phyloP scores from a whole-genome alignment of 92 coral and sea anemone genomes.

The Palythoa grandis region DNA sequence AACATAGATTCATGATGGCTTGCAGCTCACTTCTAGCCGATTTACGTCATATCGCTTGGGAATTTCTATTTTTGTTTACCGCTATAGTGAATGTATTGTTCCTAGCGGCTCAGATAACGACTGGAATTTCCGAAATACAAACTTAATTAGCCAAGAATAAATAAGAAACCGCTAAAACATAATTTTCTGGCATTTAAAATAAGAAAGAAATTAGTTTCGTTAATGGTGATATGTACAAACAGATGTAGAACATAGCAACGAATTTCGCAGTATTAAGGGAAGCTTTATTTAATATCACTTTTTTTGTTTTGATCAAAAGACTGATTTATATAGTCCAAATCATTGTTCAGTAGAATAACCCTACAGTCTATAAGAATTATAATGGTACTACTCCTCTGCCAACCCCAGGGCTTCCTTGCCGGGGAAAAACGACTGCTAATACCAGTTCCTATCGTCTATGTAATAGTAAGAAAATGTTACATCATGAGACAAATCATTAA shows the following conservation, averaged over 20 bases:
- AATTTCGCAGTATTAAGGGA: too few species aligned
- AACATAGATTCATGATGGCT: neutral
- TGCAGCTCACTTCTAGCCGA: slow-evolving; percentile 19
- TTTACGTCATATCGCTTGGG: slow-evolving; percentile 25
- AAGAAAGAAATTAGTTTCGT: neutral
- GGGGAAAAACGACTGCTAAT: too few species aligned
- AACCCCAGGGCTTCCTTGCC: too few species aligned
- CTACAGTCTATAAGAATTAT: too few species aligned
- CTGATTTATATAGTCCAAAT: neutral
- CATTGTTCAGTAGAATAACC: too few species aligned
- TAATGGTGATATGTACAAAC: neutral
- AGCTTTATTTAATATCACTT: neutral
- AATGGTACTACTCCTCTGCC: too few species aligned
- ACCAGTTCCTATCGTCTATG: too few species aligned
- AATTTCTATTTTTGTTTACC: slow-evolving; percentile 21
- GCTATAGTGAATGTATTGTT: slow-evolving; percentile 6
- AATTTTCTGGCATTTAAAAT: neutral
- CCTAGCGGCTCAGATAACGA: neutral
- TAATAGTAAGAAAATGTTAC: too few species aligned
- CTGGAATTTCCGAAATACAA: slow-evolving; percentile 45
- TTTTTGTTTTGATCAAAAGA: neutral
- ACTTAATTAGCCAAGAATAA: slow-evolving; percentile 36
- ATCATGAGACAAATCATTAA: too few species aligned
- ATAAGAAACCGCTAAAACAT: neutral
- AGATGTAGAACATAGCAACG: neutral